These are phyloP conservation scores for Heteropelma amictum DNA, from an alignment of 2,888 invertebrate species.

Conservation along the genomic window DNA sequence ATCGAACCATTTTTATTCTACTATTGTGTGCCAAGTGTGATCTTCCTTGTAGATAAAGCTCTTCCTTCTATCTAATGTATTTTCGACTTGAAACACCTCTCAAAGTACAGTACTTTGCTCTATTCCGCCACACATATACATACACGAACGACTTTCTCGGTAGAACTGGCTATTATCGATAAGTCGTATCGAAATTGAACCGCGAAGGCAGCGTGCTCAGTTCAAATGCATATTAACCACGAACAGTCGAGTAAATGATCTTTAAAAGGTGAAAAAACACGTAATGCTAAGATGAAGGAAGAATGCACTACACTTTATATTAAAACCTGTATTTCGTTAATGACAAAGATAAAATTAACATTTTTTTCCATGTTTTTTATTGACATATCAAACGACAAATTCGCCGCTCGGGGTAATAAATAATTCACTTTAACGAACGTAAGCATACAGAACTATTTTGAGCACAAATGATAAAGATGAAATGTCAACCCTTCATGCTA, in stretches of 20 bases:
- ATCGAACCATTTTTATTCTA: constrained; percentile 28
- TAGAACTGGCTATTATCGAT: constrained; percentile 50
- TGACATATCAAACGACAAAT: too few relatives aligned
- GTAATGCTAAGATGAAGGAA: background rate
- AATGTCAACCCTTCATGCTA: too few relatives aligned
- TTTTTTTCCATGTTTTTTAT: too few relatives aligned
- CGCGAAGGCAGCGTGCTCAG: constrained; percentile 10
- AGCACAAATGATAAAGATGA: too few relatives aligned
- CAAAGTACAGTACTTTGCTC: constrained; percentile 6
- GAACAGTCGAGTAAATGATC: background rate
- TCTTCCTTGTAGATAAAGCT: constrained; percentile 48
- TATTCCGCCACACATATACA: constrained; percentile 8
- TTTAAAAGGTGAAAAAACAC: background rate
- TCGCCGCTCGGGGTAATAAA: too few relatives aligned
- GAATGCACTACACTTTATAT: too few relatives aligned
- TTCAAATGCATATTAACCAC: constrained; percentile 15
- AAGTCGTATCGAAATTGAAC: constrained; percentile 47
- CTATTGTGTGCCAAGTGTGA: constrained; percentile 46
- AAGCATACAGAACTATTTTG: too few relatives aligned
- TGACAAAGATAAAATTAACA: too few relatives aligned
- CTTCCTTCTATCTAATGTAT: constrained; percentile 28
- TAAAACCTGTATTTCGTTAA: too few relatives aligned
- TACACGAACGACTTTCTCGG: constrained; percentile 20
- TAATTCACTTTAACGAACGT: too few relatives aligned
- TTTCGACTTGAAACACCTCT: constrained; percentile 39